phyloP scores from a whole-genome alignment of 2,888 invertebrate genomes.

The Drosophila fungiperda region DNA sequence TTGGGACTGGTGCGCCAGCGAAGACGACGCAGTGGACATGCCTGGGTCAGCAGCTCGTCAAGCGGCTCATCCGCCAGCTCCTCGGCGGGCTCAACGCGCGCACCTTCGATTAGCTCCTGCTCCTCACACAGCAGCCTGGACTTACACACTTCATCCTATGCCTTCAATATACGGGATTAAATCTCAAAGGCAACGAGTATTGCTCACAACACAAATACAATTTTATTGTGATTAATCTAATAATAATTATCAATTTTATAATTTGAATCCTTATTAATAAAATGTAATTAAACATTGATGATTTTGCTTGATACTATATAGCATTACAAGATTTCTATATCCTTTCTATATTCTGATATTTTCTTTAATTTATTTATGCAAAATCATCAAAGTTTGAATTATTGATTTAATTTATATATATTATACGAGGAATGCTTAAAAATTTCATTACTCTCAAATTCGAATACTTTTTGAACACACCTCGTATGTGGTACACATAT shows the following conservation, averaged over 20 bases:
- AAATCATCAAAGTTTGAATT: slow-evolving; percentile 8
- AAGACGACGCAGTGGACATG: slow-evolving; percentile 62
- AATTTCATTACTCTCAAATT: background rate
- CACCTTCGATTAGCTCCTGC: slow-evolving; percentile 69
- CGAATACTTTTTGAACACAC: background rate
- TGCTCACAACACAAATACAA: slow-evolving; percentile 36
- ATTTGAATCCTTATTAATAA: slow-evolving; percentile 34
- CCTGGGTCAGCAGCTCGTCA: slow-evolving; percentile 72
- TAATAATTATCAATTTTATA: slow-evolving; percentile 19
- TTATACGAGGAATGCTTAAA: background rate
- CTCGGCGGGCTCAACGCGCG: slow-evolving; percentile 69
- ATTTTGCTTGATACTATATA: background rate
- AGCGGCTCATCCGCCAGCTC: slow-evolving; percentile 65
- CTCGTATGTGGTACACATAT: slow-evolving; percentile 4
- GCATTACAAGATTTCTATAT: background rate
- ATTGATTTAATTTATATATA: too few species aligned
- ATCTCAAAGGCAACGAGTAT: background rate
- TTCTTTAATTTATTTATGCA: background rate
- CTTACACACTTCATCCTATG: slow-evolving; percentile 53
- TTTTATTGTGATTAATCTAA: slow-evolving; percentile 51
- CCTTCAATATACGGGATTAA: slow-evolving; percentile 58
- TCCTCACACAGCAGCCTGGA: slow-evolving; percentile 71
- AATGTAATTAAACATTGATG: slow-evolving; percentile 13
- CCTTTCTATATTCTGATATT: background rate
- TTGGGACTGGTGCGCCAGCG: slow-evolving; percentile 73